Conservation (phyloP, 2,113 vertebrate species). For the Entosphenus tridentatus region DNA sequence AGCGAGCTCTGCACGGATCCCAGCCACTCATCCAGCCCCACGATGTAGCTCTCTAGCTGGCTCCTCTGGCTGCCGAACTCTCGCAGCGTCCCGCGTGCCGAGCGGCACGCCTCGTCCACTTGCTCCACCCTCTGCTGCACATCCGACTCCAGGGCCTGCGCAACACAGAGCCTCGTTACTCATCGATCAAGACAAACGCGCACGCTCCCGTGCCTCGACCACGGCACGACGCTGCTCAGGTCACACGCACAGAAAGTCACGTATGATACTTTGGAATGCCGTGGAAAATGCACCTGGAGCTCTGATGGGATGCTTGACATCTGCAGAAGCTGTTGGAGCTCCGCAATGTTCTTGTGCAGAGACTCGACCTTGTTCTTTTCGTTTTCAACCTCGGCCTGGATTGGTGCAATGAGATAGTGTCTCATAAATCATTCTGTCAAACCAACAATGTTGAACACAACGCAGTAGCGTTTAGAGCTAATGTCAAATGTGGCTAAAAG, state of each 20-base stretch:
- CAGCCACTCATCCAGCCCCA: constrained; percentile 35
- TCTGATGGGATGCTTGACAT: constrained; percentile 45
- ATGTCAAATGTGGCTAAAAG: too few relatives aligned
- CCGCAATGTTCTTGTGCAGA: constrained; percentile 40
- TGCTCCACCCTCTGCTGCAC: constrained; percentile 56
- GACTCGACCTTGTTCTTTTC: constrained; percentile 41
- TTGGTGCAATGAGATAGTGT: constrained; percentile 11
- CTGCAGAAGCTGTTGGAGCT: constrained; percentile 42
- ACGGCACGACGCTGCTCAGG: too few relatives aligned
- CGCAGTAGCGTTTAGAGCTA: too few relatives aligned
- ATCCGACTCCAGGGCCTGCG: constrained; percentile 61
- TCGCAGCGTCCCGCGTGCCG: constrained; percentile 41
- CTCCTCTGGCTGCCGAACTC: constrained; percentile 48
- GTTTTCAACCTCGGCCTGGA: constrained; percentile 44
- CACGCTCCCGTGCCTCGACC: too few relatives aligned
- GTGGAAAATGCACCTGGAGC: constrained; percentile 39
- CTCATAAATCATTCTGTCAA: too few relatives aligned
- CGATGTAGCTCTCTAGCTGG: constrained; percentile 43
- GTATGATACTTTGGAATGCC: too few relatives aligned
- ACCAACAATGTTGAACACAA: too few relatives aligned
- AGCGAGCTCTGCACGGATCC: constrained; percentile 33
- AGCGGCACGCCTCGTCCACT: constrained; percentile 40
- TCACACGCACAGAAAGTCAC: too few relatives aligned
- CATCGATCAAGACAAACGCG: too few relatives aligned
- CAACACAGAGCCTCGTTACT: constrained; percentile 1